Evolutionary conservation across 2,888 invertebrate species (phyloP), one percentile per base, ranked within the genome.

Genomic region (Nomada ruficornis): DNA sequence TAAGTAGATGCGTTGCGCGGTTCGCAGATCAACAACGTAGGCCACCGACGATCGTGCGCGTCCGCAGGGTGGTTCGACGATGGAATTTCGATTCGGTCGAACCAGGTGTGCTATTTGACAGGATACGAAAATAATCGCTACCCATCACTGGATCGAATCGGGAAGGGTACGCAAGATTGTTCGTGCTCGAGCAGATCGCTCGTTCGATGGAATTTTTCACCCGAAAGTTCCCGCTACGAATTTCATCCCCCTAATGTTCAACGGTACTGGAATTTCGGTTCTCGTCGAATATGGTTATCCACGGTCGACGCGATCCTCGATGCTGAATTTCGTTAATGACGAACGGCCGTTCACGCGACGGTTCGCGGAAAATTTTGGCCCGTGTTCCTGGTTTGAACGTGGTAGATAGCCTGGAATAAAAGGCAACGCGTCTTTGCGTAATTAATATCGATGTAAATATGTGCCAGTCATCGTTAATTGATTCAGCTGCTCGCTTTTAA

Each of bases 1-100:
- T 76, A 85, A 85, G 78, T 79, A 67, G 70, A 29, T 74, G 83
- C 62, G 77, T 75, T 79, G 79, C 76, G 62, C 64, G 76, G 62
- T 68, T 62, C 55, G 54, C 77, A 10, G 65, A 69, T 63, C 62
- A 57, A 75, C 67, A 47, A 62, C 42, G 20, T 62, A 36, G 57
- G 60, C 54, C 65, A n/a, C 59, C 57, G 20, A 57, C 52, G 55
- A 42, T 15, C 18, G 9, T 18, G 10, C 44, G 0, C 36, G 36
- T 62, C 50, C 71, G 55, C 54, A 42, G 50, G 67, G 67, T 77
- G 67, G 67, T 42, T 47, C 47, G 47, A 15, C 67, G 44, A 20
- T 15, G 11, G 5, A n/a, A 20, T 20, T 54, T 36, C 47, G 3
- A 11, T 15, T 23, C 42, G 42, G 20, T 5, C 20, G 9, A 1